A percentile compares a stretch with the other conserved stretches of the same genome.
These are phyloP conservation scores for Pholis gunnellus DNA, from an alignment of 2,113 vertebrate genomes.

Conservation along the genomic window DNA sequence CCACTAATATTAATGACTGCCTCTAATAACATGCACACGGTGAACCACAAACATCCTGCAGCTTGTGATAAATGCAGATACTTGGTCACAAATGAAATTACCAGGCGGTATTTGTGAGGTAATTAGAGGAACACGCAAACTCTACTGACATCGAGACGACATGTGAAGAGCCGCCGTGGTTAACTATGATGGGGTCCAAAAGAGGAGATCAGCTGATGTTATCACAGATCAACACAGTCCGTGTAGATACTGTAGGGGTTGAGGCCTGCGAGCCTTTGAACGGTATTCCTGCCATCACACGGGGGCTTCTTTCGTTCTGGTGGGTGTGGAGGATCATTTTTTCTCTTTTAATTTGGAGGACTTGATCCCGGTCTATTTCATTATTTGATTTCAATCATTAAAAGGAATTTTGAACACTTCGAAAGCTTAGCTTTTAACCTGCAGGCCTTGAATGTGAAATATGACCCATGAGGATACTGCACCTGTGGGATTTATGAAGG, in stretches of 20 bases:
- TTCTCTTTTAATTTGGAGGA: background rate
- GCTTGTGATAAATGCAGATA: background rate
- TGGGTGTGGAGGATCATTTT: background rate
- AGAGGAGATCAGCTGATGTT: too few species aligned
- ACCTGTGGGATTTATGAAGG: background rate
- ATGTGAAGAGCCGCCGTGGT: too few species aligned
- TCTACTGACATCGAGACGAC: background rate
- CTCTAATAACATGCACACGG: constrained; percentile 2
- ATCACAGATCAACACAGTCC: too few species aligned
- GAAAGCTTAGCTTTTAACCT: background rate
- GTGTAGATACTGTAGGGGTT: too few species aligned
- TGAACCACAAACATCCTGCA: constrained; percentile 4
- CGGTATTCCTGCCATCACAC: background rate
- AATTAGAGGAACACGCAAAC: constrained; percentile 8
- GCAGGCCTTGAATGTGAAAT: background rate
- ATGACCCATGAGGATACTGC: background rate
- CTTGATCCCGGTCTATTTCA: background rate
- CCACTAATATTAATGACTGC: constrained; percentile 29
- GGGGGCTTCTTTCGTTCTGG: background rate
- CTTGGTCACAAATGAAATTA: constrained; percentile 3
- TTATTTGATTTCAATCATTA: background rate
- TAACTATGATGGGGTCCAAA: too few species aligned
- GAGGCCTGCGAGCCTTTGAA: background rate
- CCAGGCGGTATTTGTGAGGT: background rate
- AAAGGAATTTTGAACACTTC: background rate